Evolutionary conservation across 2,888 invertebrate genomes (phyloP).

Genomic region (Apamea epomidion): DNA sequence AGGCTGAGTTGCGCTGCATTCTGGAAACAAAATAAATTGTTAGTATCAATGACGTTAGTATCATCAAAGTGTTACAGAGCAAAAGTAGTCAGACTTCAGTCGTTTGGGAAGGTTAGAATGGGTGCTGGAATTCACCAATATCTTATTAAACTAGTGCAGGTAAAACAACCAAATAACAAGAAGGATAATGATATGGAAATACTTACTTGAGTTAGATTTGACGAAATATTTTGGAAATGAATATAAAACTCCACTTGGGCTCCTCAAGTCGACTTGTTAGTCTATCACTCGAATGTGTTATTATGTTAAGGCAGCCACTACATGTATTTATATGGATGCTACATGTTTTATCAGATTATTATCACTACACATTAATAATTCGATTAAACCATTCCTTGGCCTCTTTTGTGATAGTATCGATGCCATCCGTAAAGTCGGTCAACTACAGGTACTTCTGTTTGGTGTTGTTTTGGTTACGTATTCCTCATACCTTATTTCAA

Average conservation of each 20-base stretch:
- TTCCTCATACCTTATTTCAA: background rate
- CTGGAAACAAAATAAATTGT: conserved; percentile 27
- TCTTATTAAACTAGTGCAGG: background rate
- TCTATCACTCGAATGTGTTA: conserved; percentile 39
- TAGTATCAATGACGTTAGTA: too few species aligned
- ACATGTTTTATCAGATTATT: conserved; percentile 55
- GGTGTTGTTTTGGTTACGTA: conserved; percentile 14
- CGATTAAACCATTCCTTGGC: conserved; percentile 44
- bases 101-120: background rate
- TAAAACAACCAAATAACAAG: background rate
- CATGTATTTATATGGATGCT: conserved; percentile 55
- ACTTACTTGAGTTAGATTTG: conserved; percentile 52
- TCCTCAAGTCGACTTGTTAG: conserved; percentile 37
- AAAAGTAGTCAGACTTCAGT: background rate
- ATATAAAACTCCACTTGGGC: conserved; percentile 11
- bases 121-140: background rate
- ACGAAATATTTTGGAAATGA: background rate
- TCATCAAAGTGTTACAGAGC: background rate
- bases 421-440: conserved; percentile 48
- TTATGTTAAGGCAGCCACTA: background rate
- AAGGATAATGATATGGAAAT: background rate
- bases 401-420: conserved; percentile 46
- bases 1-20: conserved; percentile 62
- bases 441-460: conserved; percentile 6
- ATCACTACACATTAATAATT: conserved; percentile 32